Percentiles rank a stretch among this genome's conserved stretches.
Conservation (phyloP, 2,113 vertebrate species). For the Vidua macroura region DNA sequence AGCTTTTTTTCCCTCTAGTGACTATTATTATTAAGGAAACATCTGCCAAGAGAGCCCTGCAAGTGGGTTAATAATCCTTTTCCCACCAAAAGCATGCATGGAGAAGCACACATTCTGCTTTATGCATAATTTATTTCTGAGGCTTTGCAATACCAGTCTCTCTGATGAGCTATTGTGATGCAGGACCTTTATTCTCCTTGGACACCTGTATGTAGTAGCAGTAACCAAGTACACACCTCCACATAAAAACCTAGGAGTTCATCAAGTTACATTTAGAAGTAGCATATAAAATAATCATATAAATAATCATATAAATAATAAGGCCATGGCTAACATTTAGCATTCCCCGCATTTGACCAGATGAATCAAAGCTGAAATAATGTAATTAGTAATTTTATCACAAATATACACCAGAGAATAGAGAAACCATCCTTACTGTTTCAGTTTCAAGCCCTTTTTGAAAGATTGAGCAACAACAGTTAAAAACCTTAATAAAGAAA, state of each 20-base stretch:
- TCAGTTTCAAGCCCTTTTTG: background rate
- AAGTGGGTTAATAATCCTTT: background rate
- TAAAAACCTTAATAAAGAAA: background rate
- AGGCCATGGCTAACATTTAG: background rate
- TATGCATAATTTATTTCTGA: slow-evolving; percentile 27
- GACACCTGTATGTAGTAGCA: background rate
- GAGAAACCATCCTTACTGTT: background rate
- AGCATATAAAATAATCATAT: background rate
- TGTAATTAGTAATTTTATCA: background rate
- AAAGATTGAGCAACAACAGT: background rate
- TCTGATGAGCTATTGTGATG: background rate
- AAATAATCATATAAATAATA: background rate
- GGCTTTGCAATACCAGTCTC: background rate
- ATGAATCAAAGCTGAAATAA: background rate
- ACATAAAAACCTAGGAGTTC: background rate
- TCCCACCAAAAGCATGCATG: background rate
- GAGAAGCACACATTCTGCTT: background rate
- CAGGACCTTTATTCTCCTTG: background rate
- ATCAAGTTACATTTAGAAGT: background rate
- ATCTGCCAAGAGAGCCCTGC: background rate
- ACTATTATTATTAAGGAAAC: background rate
- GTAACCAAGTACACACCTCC: background rate
- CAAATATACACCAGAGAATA: background rate
- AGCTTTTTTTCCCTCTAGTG: background rate
- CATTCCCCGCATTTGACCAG: background rate